phyloP scores from a whole-genome alignment of 2,797 vertebrate species.

The Cheirogaleus major region DNA sequence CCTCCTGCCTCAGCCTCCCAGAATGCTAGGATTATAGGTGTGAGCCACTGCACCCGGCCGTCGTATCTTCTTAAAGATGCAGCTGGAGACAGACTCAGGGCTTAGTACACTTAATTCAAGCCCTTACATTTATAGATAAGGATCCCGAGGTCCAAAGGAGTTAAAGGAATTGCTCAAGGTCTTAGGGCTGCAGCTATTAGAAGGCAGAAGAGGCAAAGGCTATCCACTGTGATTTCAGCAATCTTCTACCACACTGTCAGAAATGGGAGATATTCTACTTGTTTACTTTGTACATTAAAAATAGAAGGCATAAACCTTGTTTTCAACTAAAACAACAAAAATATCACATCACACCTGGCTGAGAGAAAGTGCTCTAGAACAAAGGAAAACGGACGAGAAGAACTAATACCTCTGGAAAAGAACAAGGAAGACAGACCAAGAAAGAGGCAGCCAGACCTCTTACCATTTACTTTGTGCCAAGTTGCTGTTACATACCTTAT shows the following conservation, averaged over 20 bases:
- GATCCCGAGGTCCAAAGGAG: background rate
- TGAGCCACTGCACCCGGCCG: too few species aligned
- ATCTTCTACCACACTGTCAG: background rate
- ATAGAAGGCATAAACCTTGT: background rate
- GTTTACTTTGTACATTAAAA: background rate
- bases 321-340: conserved; percentile 34
- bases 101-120: background rate
- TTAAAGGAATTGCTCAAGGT: background rate
- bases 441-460: background rate
- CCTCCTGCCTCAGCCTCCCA: too few species aligned
- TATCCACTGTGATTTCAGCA: background rate
- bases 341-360: background rate
- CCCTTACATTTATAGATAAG: background rate
- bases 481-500: background rate
- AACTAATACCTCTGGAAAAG: background rate
- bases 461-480: background rate
- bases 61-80: background rate
- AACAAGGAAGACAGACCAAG: background rate
- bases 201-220: background rate
- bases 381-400: background rate
- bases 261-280: background rate
- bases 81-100: background rate
- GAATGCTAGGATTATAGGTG: too few species aligned
- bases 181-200: background rate
- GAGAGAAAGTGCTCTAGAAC: background rate